Conservation (phyloP, 2,797 vertebrate species). For the Micropoecilia bifurca region DNA sequence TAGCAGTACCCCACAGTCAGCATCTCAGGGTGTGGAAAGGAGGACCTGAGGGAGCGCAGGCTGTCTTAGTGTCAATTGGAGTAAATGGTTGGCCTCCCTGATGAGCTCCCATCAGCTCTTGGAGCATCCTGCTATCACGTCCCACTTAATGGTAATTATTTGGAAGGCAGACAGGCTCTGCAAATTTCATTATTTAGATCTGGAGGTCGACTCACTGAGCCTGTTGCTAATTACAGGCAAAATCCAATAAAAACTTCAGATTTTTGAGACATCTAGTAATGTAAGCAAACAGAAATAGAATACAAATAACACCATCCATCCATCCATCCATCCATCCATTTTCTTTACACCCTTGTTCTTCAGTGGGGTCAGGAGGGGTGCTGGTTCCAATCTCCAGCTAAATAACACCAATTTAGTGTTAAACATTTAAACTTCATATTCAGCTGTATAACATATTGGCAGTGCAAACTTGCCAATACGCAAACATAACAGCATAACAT, state of each 20-base stretch:
- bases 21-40: conserved; percentile 66
- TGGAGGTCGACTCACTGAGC: conserved; percentile 63
- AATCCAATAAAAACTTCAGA: conserved; percentile 41
- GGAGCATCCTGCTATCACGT: conserved; percentile 73
- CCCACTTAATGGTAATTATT: conserved; percentile 80
- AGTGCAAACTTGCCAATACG: conserved; percentile 7
- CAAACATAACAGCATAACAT: not conserved
- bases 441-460: conserved; percentile 9
- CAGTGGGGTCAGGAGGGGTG: no score
- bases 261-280: conserved; percentile 48
- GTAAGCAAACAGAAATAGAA: conserved; percentile 37
- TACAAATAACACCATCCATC: conserved; percentile 33
- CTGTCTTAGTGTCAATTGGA: conserved; percentile 72
- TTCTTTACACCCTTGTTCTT: no score
- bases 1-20: conserved; percentile 75
- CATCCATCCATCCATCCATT: not conserved
- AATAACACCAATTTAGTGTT: conserved; percentile 31
- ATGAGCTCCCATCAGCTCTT: conserved; percentile 76
- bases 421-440: conserved; percentile 43
- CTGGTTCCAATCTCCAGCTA: not conserved
- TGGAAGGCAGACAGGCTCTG: conserved; percentile 68
- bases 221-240: conserved; percentile 51
- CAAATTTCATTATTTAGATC: conserved; percentile 80
- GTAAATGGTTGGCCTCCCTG: conserved; percentile 78
- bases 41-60: conserved; percentile 73